phyloP scores from a whole-genome alignment of 2,113 vertebrate species.

The Melanocharis versteri region DNA sequence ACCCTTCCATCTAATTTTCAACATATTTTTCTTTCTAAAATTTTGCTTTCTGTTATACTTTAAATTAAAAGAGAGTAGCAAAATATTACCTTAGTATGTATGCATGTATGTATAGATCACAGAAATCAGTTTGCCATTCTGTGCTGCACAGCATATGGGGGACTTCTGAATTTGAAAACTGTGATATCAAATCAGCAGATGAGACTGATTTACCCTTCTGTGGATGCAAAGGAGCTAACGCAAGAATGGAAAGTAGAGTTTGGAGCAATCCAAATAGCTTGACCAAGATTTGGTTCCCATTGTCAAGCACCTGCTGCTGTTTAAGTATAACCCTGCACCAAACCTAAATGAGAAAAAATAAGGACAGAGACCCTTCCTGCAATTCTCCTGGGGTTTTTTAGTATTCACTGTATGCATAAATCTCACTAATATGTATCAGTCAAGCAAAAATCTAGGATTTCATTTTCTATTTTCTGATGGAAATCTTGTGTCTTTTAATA shows the following conservation, averaged over 20 bases:
- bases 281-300: background rate
- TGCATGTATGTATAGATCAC: background rate
- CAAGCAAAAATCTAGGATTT: background rate
- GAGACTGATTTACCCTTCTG: background rate
- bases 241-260: background rate
- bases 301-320: background rate
- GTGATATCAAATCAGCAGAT: background rate
- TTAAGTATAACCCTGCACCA: background rate
- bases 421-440: background rate
- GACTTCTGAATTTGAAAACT: background rate
- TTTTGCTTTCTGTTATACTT: background rate
- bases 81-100: background rate
- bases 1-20: background rate
- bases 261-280: background rate
- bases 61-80: background rate
- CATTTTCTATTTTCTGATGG: background rate
- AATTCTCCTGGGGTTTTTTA: background rate
- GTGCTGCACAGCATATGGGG: background rate
- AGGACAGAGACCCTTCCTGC: background rate
- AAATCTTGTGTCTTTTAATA: background rate
- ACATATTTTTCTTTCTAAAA: background rate
- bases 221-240: background rate
- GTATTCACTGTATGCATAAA: background rate
- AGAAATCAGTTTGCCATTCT: background rate
- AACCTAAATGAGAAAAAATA: background rate